Base-by-base conservation (phyloP, 2,888 invertebrate species). In the Leuctra nigra region DNA sequence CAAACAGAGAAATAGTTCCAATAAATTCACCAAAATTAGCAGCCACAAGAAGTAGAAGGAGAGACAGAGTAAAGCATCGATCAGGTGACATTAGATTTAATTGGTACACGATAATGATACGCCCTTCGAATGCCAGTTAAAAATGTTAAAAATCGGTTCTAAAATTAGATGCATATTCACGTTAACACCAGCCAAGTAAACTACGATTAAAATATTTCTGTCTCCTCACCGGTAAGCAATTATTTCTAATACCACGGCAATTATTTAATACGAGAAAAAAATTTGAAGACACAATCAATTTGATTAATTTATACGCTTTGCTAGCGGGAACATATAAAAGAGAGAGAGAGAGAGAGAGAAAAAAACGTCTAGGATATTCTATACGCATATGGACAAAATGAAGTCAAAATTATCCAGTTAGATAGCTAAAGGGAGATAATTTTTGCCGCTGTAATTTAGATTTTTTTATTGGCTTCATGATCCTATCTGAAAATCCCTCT, bases 221-320 rank as follows among this genome's bases (percentile, higher is more conserved):
- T 2, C n/a, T 7, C 39, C 9, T 24, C 25, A 47, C 47, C 47
- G 47, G 25, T 13, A 13, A 29, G 47, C 47, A 47, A 47, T 47
- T 47, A 47, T 47, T 47, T 47, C 29, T 47, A 47, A 47, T 25
- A 24, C 25, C 16, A 16, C 47, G 25, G 47, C 47, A 47, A 47
- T 47, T 25, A 47, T 47, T 47, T 47, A 47, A 23, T 24, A n/a
- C 24, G 16, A 47, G 11, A 47, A 47, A 24, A 14, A 14, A 24
- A 1, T 47, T 47, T 39, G n/a, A 29, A 50, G 50, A 50, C 50
- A 47, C 35, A 35, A 55, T 55, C 47, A 55, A 33, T 33, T 55
- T 38, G 55, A 55, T 55, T 57, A 57, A 44, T 57, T 57, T 48
- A 54, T 57, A n/a, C n/a, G 46, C 54, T 16, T 23, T 44, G 23